phyloP scores from a whole-genome alignment of 2,113 vertebrate species.

The Hyperoodon ampullatus region DNA sequence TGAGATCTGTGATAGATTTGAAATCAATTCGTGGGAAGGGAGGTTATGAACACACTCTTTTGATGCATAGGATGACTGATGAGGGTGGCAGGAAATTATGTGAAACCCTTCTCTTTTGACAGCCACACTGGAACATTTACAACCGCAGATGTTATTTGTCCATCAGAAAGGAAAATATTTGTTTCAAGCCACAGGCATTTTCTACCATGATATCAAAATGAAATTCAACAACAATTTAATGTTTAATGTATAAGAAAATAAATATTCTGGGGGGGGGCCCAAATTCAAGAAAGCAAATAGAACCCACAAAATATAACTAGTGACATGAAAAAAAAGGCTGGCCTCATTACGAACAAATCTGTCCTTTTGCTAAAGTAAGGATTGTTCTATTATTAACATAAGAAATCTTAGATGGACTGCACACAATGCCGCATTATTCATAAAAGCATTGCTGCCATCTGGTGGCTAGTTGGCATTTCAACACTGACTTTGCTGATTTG shows the following conservation, averaged over 20 bases:
- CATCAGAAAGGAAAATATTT: constrained; percentile 85
- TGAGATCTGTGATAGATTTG: constrained; percentile 8
- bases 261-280: background rate
- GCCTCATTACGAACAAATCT: constrained; percentile 45
- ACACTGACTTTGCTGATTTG: constrained; percentile 57
- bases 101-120: constrained; percentile 77
- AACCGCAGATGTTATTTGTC: constrained; percentile 85
- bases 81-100: constrained; percentile 76
- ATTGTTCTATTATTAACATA: constrained; percentile 73
- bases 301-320: constrained; percentile 38
- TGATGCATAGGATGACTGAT: constrained; percentile 44
- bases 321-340: constrained; percentile 34
- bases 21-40: background rate
- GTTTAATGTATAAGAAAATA: constrained; percentile 65
- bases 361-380: constrained; percentile 68
- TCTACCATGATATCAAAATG: constrained; percentile 69
- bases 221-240: constrained; percentile 77
- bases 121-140: constrained; percentile 76
- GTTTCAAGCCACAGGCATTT: constrained; percentile 82
- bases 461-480: constrained; percentile 84
- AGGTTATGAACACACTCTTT: background rate
- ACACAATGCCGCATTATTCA: constrained; percentile 85
- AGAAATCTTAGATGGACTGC: constrained; percentile 74
- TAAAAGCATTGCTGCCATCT: constrained; percentile 94
- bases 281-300: constrained; percentile 41